Evolutionary conservation across 2,797 vertebrate species (phyloP).

Genomic region (Columba guinea): DNA sequence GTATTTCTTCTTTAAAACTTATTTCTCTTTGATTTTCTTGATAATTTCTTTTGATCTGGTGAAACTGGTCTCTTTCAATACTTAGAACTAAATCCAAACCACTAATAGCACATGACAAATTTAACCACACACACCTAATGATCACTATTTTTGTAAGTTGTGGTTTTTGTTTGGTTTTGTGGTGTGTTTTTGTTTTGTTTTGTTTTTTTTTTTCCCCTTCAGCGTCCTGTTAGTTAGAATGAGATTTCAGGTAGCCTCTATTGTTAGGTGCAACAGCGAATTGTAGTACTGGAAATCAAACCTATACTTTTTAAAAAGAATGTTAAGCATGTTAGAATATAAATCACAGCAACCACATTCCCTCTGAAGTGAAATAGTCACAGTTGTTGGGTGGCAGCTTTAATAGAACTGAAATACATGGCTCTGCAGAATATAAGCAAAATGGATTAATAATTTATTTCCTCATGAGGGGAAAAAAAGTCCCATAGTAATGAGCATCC

Average conservation of each 20-base stretch:
- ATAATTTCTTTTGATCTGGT: neutral
- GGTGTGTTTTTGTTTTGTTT: too few relatives aligned
- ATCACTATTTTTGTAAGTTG: neutral
- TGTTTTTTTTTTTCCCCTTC: neutral
- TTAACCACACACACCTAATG: neutral
- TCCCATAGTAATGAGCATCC: neutral
- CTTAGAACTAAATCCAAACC: neutral
- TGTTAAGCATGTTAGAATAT: neutral
- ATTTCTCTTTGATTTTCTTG: neutral
- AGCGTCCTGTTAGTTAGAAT: neutral
- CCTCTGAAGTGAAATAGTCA: neutral
- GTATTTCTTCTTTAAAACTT: neutral
- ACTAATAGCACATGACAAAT: neutral
- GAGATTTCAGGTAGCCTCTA: neutral
- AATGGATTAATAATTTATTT: constrained; percentile 9
- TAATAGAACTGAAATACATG: neutral
- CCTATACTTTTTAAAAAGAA: neutral
- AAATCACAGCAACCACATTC: neutral
- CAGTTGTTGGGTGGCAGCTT: neutral
- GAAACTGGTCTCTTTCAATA: neutral
- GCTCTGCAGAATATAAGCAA: neutral
- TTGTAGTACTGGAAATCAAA: neutral
- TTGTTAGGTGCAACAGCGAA: neutral
- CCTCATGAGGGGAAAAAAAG: neutral
- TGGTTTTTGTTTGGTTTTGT: neutral